Evolutionary conservation across 2,797 vertebrate genomes (phyloP), one percentile per base, ranked within the genome.

Genomic region (Corythornis leucogaster): DNA sequence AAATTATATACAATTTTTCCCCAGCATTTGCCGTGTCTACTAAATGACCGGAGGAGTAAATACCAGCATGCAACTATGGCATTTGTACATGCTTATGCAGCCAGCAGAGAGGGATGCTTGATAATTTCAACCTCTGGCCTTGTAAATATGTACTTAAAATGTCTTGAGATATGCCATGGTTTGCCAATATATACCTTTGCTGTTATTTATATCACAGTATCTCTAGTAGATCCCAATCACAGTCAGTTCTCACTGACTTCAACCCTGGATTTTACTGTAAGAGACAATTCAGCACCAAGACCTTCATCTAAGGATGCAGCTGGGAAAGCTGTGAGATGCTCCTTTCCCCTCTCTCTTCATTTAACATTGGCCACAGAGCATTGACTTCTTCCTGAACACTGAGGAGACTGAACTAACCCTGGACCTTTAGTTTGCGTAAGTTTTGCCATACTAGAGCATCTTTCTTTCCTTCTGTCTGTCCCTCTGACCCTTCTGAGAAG

Each of bases 401-500:
- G 21, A 80, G 17, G 9, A 63, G 45, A 25, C 21, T 74, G n/a
- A 67, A 6, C 8, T 83, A 92, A 71, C 6, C 33, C 38, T 62
- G 31, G 35, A 75, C 13, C 3, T 80, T 58, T 51, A 43, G 4
- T 43, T 70, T 83, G 18, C 3, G 0, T 55, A 40, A 43, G 1
- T 30, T 85, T 78, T 0, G 0, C 8, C 1, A 0, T 33, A 20
- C 13, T 66, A 9, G 5, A 69, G 42, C 18, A 40, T 16, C 35
- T 75, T 6, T 61, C 19, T 66, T 70, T 43, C 25, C n/a, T 59
- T 46, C 54, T 53, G 3, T 35, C 43, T 48, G 33, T 69, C 16
- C 33, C 13, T 82, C 45, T 85, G 46, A 74, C 12, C 64, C 40
- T 63, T 78, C 62, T 62, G 66, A 75, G 33, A 64, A 38, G 42